These are phyloP conservation scores for Acanthococcus lagerstroemiae DNA, from an alignment of 2,888 invertebrate species.

Conservation along the genomic window DNA sequence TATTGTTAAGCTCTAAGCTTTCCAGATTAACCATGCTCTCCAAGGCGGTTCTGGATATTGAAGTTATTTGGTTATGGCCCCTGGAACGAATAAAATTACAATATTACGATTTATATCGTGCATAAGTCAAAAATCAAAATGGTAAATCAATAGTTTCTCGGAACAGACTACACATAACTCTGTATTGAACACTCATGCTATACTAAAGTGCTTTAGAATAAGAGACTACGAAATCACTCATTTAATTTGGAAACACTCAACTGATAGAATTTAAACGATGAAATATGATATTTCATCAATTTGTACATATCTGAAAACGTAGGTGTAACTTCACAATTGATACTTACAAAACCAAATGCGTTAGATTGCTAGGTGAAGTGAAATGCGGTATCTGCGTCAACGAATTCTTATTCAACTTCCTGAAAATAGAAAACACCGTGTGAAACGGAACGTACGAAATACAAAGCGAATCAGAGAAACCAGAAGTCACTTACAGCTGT, in stretches of 20 bases:
- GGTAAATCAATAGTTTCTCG: background rate
- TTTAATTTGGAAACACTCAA: background rate
- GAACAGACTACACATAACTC: too few species aligned
- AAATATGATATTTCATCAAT: too few species aligned
- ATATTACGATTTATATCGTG: background rate
- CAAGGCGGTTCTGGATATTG: constrained; percentile 45
- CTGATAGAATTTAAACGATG: too few species aligned
- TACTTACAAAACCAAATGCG: constrained; percentile 47
- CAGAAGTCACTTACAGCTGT: background rate
- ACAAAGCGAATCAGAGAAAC: background rate
- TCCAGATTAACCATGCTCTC: constrained; percentile 49
- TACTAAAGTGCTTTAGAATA: too few species aligned
- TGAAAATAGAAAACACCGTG: constrained; percentile 37
- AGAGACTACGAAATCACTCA: background rate
- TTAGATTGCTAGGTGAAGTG: constrained; percentile 42
- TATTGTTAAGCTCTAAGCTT: constrained; percentile 68
- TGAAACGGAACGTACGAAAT: background rate
- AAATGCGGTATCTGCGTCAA: constrained; percentile 48
- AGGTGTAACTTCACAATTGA: too few species aligned
- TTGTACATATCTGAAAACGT: too few species aligned
- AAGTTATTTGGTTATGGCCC: constrained; percentile 46
- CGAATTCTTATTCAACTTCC: constrained; percentile 50
- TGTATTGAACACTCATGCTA: too few species aligned
- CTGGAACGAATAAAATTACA: constrained; percentile 39
- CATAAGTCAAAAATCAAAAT: background rate